phyloP scores from a whole-genome alignment of 2,888 invertebrate genomes.

The Tuta absoluta region DNA sequence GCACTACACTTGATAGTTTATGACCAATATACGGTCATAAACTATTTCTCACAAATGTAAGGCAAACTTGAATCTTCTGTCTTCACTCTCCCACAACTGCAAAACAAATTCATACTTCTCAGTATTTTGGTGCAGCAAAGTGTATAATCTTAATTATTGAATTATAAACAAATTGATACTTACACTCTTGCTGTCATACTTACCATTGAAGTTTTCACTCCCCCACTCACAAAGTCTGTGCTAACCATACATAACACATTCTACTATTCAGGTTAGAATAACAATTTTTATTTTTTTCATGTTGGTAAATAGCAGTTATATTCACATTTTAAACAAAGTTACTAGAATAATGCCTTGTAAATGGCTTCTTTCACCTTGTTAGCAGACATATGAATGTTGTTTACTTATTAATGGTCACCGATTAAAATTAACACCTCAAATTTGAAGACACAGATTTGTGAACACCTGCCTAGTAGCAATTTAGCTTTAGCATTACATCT shows the following conservation, averaged over 20 bases:
- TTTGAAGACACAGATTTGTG: no score
- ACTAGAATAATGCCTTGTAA: background rate
- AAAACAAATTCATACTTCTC: constrained; percentile 51
- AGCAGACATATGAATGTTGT: background rate
- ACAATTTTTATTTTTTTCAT: background rate
- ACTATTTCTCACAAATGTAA: constrained; percentile 54
- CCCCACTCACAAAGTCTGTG: constrained; percentile 40
- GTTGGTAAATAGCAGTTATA: background rate
- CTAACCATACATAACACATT: constrained; percentile 18
- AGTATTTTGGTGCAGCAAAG: constrained; percentile 36
- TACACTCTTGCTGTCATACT: constrained; percentile 51
- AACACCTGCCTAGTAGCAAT: no score
- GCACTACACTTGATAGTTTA: constrained; percentile 76
- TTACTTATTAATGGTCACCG: background rate
- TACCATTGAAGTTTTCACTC: constrained; percentile 38
- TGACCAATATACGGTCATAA: constrained; percentile 67
- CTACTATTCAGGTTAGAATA: constrained; percentile 1
- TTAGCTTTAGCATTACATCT: no score
- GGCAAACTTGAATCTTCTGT: constrained; percentile 46
- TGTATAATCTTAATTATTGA: constrained; percentile 40
- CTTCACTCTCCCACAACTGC: constrained; percentile 53
- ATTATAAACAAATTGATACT: constrained; percentile 62
- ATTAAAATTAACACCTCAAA: no score
- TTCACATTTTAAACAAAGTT: background rate
- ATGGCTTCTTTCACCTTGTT: background rate